These are phyloP conservation scores for Rhagoletis pomonella DNA, from an alignment of 1,140 invertebrate genomes.

Conservation along the genomic window DNA sequence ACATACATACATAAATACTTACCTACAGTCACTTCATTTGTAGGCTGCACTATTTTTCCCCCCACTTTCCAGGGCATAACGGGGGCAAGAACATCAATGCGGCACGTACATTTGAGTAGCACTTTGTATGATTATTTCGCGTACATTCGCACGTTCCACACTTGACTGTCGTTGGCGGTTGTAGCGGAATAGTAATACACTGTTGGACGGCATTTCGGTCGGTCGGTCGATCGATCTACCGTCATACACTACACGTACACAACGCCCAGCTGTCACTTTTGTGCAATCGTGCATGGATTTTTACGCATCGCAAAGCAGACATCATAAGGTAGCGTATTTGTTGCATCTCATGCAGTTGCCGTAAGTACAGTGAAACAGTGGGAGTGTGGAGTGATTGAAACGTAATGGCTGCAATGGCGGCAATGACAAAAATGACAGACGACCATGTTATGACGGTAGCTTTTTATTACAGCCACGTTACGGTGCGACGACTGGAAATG, in stretches of 20 bases:
- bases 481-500: neutral
- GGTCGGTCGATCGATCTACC: too few species aligned
- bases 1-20: too few species aligned
- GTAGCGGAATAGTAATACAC: too few species aligned
- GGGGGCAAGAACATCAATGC: neutral
- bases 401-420: neutral
- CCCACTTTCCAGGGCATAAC: neutral
- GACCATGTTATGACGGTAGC: neutral
- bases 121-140: constrained; percentile 47
- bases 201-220: neutral
- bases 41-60: neutral
- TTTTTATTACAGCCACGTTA: neutral
- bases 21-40: too few species aligned
- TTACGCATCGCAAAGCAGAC: neutral
- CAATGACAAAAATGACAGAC: neutral
- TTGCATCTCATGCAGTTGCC: neutral
- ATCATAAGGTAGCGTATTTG: neutral
- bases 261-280: neutral
- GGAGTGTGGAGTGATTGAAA: too few species aligned
- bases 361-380: neutral
- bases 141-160: constrained; percentile 11
- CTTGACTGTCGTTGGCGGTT: neutral
- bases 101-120: constrained; percentile 41
- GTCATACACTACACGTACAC: neutral
- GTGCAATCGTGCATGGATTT: constrained; percentile 43